Percentiles rank a stretch among this genome's conserved stretches.
These are phyloP conservation scores for Drosophila ambigua DNA, from an alignment of 1,140 invertebrate species.

Conservation along the genomic window DNA sequence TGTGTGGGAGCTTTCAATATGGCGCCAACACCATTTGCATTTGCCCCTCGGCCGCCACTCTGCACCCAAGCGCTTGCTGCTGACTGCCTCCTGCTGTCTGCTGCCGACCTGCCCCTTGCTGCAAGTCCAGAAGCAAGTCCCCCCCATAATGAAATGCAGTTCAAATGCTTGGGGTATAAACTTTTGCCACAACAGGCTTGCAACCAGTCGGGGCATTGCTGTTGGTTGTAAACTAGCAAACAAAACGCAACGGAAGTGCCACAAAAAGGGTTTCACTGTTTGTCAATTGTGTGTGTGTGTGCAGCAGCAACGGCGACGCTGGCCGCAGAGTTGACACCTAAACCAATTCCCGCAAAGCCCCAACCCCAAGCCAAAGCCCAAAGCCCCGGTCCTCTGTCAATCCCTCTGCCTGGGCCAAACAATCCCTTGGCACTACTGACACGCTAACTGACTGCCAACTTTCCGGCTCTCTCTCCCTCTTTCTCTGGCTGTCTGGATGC, in stretches of 20 bases:
- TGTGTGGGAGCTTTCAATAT: conserved; percentile 71
- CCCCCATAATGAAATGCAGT: conserved; percentile 76
- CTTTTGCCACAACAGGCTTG: conserved; percentile 68
- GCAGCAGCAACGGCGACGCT: too few species aligned
- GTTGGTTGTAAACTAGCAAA: conserved; percentile 72
- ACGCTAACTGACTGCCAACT: conserved; percentile 44
- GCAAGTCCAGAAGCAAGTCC: conserved; percentile 30
- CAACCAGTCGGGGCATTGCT: conserved; percentile 6
- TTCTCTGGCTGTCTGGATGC: background rate
- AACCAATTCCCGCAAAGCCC: conserved; percentile 49
- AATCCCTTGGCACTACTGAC: conserved; percentile 54
- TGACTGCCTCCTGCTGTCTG: background rate
- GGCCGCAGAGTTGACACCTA: conserved; percentile 70
- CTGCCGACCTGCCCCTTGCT: conserved; percentile 9
- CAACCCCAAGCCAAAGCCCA: background rate
- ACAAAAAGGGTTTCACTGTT: conserved; percentile 81
- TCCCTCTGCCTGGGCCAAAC: conserved; percentile 6
- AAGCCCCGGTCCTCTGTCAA: background rate
- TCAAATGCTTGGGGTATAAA: conserved; percentile 79
- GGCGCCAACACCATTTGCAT: conserved; percentile 80
- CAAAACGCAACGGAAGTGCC: conserved; percentile 78
- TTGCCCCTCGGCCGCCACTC: conserved; percentile 19
- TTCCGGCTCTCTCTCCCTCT: background rate
- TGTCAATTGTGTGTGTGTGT: conserved; percentile 69
- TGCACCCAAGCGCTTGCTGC: too few species aligned